Base-by-base conservation (phyloP, 2,113 vertebrate species). In the Alectura lathami region DNA sequence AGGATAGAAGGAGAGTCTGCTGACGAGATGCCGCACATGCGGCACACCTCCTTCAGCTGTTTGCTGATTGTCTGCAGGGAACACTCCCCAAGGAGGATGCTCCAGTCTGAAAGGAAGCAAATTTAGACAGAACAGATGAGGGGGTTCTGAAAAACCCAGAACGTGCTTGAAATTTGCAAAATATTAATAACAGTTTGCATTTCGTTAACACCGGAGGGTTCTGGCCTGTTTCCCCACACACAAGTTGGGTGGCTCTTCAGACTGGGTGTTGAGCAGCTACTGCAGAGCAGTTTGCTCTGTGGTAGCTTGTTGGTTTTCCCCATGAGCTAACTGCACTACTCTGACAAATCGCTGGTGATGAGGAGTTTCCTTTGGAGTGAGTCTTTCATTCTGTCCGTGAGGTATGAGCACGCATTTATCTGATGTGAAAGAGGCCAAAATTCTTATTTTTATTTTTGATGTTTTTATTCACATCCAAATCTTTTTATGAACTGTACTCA, bases 41-140 rank as follows among this genome's bases (percentile, higher is more conserved):
- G 98, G 96, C 99, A 99, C 59, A 98, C 98, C 90, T 99, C 99
- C 97, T 98, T 99, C 83, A 99, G 98, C 97, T 99, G 98, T 66
- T 99, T 98, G 93, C 99, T 99, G 97, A 99, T 98, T 91, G 99
- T 99, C 96, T 99, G 99, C 86, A 99, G 98, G 67, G 99, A 99
- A 96, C 99, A 99, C 82, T 99, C 99, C 87, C 99, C 99, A 11
- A 99, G 99, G 92, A 99, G 98, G 86, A 99, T 98, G 85, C 99
- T 99, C 99, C 99, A 99, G 97, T 99, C 99, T 99, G 96, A 73
- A 97, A 96, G 11, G 63, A 42, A 94, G 16, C 29, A 63, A 75
- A 22, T 16, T 16, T 2, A 6, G 47, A 51, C 18, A 88, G 51
- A 89, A 81, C 56, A 22, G 15, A 27, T 29, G 48, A 48, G 1